Evolutionary conservation across 2,113 vertebrate genomes (phyloP), one percentile per base, ranked within the genome.

Genomic region (Bagarius yarrelli): DNA sequence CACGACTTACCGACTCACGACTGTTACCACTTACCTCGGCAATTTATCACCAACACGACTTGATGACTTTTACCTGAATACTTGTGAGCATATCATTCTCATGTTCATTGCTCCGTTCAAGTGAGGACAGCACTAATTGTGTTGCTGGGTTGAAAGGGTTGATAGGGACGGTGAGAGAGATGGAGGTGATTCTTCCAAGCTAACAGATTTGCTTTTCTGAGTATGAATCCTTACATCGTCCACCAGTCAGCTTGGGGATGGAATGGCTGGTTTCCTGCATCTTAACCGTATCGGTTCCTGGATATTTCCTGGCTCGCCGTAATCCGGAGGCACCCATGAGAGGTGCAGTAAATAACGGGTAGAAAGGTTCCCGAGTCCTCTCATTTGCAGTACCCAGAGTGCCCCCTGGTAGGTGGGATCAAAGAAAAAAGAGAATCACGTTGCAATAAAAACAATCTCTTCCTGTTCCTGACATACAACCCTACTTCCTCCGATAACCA

Each of bases 181-280:
- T 61, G 50, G 60, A 59, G 71, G 59, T 75, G 55, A 40, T 64
- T 81, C 57, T 81, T 61, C 53, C 61, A 32, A 21, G 6, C 74
- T 70, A 52, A 50, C 44, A 69, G 66, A 19, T 52, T 73, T 34
- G 27, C 70, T 53, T 72, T 95, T 98, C 92, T 95, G 95, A 72
- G 95, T 96, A 81, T 95, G 94, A 88, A 99, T 94, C 92, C 95
- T 96, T 90, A 99, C 93, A 75, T 95, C 94, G 78, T 98, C 98
- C 88, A 92, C 94, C 25, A 93, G 94, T 95, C 88, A 97, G 94
- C 89, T 95, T 95, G 86, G 89, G 92, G 86, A 97, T 90, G 77
- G 94, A 95, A 93, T 94, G 95, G 8, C 90, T 92, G 83, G 92
- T 94, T 90, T 95, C 94, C 47, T 91, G 93, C 8, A 94, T 92